Evolutionary conservation across 1,140 invertebrate genomes (phyloP), one percentile per base, ranked within the genome.

Genomic region (Polypedilum vanderplanki): DNA sequence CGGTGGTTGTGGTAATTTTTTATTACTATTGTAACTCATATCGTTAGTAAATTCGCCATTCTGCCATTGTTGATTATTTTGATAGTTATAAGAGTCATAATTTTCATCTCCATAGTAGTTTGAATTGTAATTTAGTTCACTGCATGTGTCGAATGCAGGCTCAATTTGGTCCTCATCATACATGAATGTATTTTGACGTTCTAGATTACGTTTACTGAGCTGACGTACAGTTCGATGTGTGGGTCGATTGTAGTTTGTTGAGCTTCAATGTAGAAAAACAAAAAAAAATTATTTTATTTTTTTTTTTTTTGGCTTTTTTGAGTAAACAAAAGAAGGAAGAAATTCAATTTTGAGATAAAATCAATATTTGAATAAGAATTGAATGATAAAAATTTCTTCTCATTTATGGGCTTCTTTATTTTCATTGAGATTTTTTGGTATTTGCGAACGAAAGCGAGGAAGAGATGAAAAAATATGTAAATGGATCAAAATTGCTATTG

Each of bases 81-180:
- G 17, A 70, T 70, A 18, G 5, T 17, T 17, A 70, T 70, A 70
- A 5, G 17, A 18, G 20, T 70, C 65, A 20, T 18, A 70, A 70
- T 70, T 18, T 9, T 70, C 65, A 12, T 70, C 65, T 20, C 18
- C 18, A 22, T 70, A 18, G 18, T 20, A 18, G 18, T 70, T 70
- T 22, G 20, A 20, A 22, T 70, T 70, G 17, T 70, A 70, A 18
- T 70, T 70, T 20, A 70, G 18, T 22, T 70, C 65, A 70, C 65
- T 70, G 17, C 65, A 70, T 20, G 65, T 70, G 18, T 70, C 65
- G 1, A 70, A 70, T 10, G 24, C 24, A 33, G 65, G 65, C 7
- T 70, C 65, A 70, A 20, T 8, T 70, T 70, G 17, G 65, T 70
- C 65, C 20, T 70, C 65, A 22, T 70, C 46, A 15, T 57, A 57